These are phyloP conservation scores for Amblyraja radiata DNA, from an alignment of 2,797 vertebrate genomes.

Conservation along the genomic window DNA sequence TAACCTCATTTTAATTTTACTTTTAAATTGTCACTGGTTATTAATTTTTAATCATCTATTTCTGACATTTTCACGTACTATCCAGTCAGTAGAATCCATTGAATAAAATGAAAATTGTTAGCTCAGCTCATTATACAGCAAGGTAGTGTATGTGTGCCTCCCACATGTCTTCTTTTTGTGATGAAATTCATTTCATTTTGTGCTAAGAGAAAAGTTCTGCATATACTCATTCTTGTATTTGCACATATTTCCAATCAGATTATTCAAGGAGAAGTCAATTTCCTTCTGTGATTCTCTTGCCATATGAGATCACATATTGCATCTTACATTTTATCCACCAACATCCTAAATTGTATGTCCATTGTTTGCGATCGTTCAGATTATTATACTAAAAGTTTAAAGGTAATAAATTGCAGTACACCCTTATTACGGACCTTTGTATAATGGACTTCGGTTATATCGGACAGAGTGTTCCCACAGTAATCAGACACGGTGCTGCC, in stretches of 20 bases:
- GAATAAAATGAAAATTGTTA: conserved; percentile 22
- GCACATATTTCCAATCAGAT: background rate
- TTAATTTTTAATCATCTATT: background rate
- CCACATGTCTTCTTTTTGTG: background rate
- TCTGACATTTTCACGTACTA: background rate
- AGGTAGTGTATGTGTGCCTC: background rate
- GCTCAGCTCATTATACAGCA: background rate
- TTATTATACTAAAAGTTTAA: background rate
- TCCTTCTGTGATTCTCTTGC: background rate
- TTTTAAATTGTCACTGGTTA: background rate
- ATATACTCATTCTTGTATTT: background rate
- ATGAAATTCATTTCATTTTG: background rate
- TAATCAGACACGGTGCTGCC: no score
- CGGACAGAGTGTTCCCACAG: no score
- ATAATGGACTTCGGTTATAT: no score
- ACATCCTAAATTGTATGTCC: background rate
- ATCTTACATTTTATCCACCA: background rate
- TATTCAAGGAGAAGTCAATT: conserved; percentile 25
- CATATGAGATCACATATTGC: background rate
- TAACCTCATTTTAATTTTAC: background rate
- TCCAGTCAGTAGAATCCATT: background rate
- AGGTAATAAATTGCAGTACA: background rate
- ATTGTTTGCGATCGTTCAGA: background rate
- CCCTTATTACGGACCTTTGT: no score
- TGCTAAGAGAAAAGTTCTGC: background rate